phyloP scores from a whole-genome alignment of 2,797 vertebrate genomes.

The Psittacula echo region DNA sequence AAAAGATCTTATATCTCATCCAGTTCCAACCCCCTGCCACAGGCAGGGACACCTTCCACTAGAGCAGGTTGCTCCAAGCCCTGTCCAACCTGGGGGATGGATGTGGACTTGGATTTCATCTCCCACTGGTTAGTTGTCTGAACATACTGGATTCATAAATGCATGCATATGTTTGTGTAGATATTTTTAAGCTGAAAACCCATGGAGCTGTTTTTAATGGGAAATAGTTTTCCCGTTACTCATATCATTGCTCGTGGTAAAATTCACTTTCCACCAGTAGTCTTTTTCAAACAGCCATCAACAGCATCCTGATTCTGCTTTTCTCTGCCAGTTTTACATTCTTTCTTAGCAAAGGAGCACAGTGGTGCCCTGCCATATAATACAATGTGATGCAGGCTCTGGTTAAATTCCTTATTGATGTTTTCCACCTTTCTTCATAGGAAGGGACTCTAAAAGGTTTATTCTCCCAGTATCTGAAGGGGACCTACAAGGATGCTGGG shows the following conservation, averaged over 20 bases:
- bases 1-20: too few species aligned
- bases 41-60: too few species aligned
- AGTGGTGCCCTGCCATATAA: accelerated
- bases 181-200: not conserved
- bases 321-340: not conserved
- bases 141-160: conserved; percentile 5
- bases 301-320: not conserved
- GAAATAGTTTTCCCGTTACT: conserved; percentile 1
- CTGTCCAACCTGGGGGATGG: not conserved
- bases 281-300: conserved; percentile 36
- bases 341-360: not conserved
- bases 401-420: not conserved
- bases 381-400: accelerated
- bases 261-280: conserved; percentile 3
- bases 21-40: too few species aligned
- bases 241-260: not conserved
- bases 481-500: too few species aligned
- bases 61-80: too few species aligned
- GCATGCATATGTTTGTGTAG: not conserved
- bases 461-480: not conserved
- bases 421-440: accelerated
- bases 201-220: conserved; percentile 16
- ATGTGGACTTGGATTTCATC: conserved; percentile 7
- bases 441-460: not conserved
- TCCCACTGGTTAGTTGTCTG: not conserved